Evolutionary conservation across 1,140 invertebrate species (phyloP).

Genomic region (Steinernema feltiae): DNA sequence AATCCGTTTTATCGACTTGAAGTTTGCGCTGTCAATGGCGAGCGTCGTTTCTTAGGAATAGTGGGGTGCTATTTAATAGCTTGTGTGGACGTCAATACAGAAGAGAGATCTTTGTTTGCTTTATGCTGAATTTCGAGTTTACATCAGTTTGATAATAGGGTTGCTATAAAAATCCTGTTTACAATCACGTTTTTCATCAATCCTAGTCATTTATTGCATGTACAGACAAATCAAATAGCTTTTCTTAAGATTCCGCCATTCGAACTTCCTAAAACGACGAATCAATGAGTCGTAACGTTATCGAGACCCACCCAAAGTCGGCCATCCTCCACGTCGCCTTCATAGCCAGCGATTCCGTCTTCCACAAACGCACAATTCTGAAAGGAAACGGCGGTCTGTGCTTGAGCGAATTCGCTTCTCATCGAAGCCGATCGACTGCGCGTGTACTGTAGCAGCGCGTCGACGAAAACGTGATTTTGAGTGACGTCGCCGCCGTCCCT

Average conservation of each 20-base stretch:
- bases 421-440: neutral
- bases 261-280: neutral
- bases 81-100: too few relatives aligned
- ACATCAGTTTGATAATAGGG: too few relatives aligned
- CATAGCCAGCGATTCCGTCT: neutral
- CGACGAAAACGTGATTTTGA: neutral
- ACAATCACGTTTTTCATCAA: too few relatives aligned
- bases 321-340: neutral
- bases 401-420: neutral
- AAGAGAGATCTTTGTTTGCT: too few relatives aligned
- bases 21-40: too few relatives aligned
- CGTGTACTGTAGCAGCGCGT: neutral
- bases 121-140: too few relatives aligned
- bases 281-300: neutral
- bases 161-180: too few relatives aligned
- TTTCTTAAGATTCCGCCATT: neutral
- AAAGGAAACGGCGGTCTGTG: neutral
- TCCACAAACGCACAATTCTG: neutral
- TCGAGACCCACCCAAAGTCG: neutral
- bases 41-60: too few relatives aligned
- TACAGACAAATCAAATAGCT: too few relatives aligned
- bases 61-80: too few relatives aligned
- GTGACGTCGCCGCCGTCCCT: neutral
- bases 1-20: too few relatives aligned
- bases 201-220: too few relatives aligned